phyloP scores from a whole-genome alignment of 2,888 invertebrate genomes.

The Mesorhabditis spiculigera region DNA sequence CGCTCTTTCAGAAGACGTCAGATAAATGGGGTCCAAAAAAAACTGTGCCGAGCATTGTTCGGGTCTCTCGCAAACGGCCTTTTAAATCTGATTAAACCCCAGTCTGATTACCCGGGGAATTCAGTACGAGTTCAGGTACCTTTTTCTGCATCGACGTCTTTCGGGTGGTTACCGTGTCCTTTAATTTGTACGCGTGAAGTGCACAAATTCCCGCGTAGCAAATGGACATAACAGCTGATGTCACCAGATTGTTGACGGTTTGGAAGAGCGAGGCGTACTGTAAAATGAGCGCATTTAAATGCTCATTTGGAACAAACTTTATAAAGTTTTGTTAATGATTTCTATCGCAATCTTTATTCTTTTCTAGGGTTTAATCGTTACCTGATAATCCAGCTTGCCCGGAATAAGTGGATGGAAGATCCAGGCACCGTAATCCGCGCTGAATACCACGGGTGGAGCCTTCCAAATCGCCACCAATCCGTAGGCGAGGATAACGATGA shows the following conservation, averaged over 20 bases:
- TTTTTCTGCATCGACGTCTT: not conserved
- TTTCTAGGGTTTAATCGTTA: too few species aligned
- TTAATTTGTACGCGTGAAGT: not conserved
- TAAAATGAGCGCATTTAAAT: not conserved
- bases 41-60: too few species aligned
- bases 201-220: not conserved
- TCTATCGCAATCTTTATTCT: too few species aligned
- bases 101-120: not conserved
- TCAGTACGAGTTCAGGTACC: too few species aligned
- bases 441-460: not conserved
- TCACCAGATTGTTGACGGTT: not conserved
- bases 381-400: not conserved
- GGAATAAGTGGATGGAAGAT: not conserved
- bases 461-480: not conserved
- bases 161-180: not conserved
- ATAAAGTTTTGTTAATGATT: too few species aligned
- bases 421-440: not conserved
- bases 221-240: not conserved
- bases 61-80: too few species aligned
- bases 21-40: too few species aligned
- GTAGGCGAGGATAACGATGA: not conserved
- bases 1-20: too few species aligned
- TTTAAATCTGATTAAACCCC: too few species aligned
- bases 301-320: too few species aligned
- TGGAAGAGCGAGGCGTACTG: not conserved